These are phyloP conservation scores for Paraescarpia echinospica DNA, from an alignment of 1,140 invertebrate species.

Conservation along the genomic window DNA sequence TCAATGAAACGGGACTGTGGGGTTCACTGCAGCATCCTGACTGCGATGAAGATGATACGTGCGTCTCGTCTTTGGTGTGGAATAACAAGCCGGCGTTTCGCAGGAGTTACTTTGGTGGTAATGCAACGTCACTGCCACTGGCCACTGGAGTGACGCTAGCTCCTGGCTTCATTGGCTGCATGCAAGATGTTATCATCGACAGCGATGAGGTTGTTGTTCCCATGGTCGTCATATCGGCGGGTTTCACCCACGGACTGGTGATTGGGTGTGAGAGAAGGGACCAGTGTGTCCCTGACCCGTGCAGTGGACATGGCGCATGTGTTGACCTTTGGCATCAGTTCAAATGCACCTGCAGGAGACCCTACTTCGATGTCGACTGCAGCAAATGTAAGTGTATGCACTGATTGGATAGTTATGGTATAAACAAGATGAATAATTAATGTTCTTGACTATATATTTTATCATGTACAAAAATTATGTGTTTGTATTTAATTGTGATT, in stretches of 20 bases:
- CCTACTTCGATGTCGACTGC: slow-evolving; percentile 83
- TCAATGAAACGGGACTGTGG: slow-evolving; percentile 13
- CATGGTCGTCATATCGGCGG: background rate
- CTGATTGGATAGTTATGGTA: background rate
- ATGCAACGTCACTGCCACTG: background rate
- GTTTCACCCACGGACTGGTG: background rate
- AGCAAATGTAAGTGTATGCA: slow-evolving; percentile 58
- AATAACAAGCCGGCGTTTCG: background rate
- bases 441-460: too few species aligned
- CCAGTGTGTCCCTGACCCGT: slow-evolving; percentile 86
- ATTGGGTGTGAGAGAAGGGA: slow-evolving; percentile 72
- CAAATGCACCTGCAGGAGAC: slow-evolving; percentile 80
- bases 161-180: slow-evolving; percentile 77
- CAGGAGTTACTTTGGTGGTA: slow-evolving; percentile 7
- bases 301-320: slow-evolving; percentile 81
- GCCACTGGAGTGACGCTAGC: background rate
- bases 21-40: background rate
- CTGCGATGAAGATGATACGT: background rate
- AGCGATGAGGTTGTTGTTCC: background rate
- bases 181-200: slow-evolving; percentile 87
- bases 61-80: background rate
- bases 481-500: too few species aligned
- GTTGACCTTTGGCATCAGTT: slow-evolving; percentile 87
- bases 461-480: too few species aligned
- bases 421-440: background rate